phyloP scores from a whole-genome alignment of 2,113 vertebrate genomes.

The Crotalus tigris region DNA sequence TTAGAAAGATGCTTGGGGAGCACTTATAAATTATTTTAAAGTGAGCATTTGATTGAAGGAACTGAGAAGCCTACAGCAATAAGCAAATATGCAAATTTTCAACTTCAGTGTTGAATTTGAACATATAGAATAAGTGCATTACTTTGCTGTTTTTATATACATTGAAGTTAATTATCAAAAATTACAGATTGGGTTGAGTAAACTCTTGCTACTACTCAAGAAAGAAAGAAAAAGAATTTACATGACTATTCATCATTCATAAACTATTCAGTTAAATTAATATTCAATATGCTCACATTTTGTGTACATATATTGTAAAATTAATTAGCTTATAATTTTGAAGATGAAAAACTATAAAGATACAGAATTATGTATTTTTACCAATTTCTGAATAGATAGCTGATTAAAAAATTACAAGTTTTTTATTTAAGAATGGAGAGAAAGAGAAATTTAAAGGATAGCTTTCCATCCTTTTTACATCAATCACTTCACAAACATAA shows the following conservation, averaged over 20 bases:
- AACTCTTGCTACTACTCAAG: not conserved
- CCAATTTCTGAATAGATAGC: not conserved
- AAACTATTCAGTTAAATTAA: not conserved
- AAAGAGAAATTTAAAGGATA: not conserved
- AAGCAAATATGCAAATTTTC: not conserved
- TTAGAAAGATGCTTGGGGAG: conserved; percentile 2
- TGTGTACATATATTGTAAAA: not conserved
- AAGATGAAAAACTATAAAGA: not conserved
- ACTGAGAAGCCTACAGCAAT: not conserved
- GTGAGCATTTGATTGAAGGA: conserved; percentile 9
- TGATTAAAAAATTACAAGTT: not conserved
- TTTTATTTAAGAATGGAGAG: not conserved
- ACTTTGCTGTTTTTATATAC: not conserved
- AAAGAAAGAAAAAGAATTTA: not conserved
- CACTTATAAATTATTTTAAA: not conserved
- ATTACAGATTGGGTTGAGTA: not conserved
- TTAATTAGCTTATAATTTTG: not conserved
- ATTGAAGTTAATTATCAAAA: not conserved
- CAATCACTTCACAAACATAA: not conserved
- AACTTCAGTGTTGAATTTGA: not conserved
- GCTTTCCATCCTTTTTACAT: not conserved
- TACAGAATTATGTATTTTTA: not conserved
- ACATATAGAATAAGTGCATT: not conserved
- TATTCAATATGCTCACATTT: not conserved
- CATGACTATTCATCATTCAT: not conserved